Evolutionary conservation across 2,888 invertebrate genomes (phyloP), one percentile per base, ranked within the genome.

Genomic region (Pristionchus arcanus): DNA sequence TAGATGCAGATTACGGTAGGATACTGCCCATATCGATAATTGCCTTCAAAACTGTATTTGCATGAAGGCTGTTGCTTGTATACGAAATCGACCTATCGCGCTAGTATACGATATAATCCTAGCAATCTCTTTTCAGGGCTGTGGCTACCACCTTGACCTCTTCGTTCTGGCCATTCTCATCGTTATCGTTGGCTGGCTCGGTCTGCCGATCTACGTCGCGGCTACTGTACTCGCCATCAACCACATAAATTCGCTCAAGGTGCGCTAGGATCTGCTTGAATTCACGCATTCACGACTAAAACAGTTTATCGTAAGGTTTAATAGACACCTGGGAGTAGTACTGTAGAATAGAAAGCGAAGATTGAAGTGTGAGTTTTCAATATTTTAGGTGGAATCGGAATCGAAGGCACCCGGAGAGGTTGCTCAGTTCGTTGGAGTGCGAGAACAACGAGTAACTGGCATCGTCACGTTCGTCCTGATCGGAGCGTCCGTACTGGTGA

Each of bases 341-440:
- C 42, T 42, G 42, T 49, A 3, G 3, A 13, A 49, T 49, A 49
- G 11, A 13, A 9, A 59, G 0, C 19, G 21, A 59, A 11, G 25
- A 59, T 9, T 19, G 59, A 21, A 59, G 59, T 59, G 53, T 15
- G 7, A 15, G 53, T 11, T 11, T 4, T 4, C 55, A 59, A 59
- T 49, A 59, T 25, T 59, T 25, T 4, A 98, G 96, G 96, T 98
- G 92, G 98, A 99, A 96, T 98, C 98, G 0, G 98, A 98, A 96
- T 98, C 98, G 95, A 97, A 98, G 16, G 98, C 98, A 2, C 99
- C 99, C 0, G 98, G 99, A 91, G 99, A 99, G 95, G 98, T 98
- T 94, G 98, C 98, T 0, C 98, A 97, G 95, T 98, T 99, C 95
- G 96, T 98, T 91, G 98, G 99, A 89, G 98, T 98, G 28, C 96